Base-by-base conservation (phyloP, 2,113 vertebrate species). In the Eptesicus fuscus region DNA sequence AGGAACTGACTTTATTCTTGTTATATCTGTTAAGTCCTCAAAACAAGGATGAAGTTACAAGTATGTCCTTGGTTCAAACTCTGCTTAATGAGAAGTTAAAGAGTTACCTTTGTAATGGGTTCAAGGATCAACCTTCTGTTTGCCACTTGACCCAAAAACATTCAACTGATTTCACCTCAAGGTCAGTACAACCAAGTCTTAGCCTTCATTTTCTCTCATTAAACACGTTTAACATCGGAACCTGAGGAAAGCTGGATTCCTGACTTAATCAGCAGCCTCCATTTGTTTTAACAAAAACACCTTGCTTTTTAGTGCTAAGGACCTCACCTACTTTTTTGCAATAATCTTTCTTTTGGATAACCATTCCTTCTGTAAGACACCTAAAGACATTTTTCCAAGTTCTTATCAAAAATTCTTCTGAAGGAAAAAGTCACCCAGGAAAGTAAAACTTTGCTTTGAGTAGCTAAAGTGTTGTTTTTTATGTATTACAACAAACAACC, bases 401-500 rank as follows among this genome's bases (percentile, higher is more conserved):
- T 94, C 83, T 96, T 79, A 86, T 44, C 61, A 80, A 82, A 96
- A 92, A 86, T n/a, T 83, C 44, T 96, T 61, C 83, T 92, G 56
- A 59, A 90, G 59, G 87, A 76, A 76, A 79, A 95, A 90, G 49
- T 90, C 37, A 93, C 47, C 69, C 70, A 88, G 69, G 90, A 94
- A 96, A 97, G 96, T 96, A 98, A 98, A 97, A 82, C 59, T 79
- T 94, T 97, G 71, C 93, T 86, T 94, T 91, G 97, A 95, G 95
- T 89, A 94, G 92, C 96, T 73, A 95, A 97, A 97, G 96, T 95
- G 80, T 65, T 97, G 95, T 97, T 98, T 97, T 97, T 97, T 97
- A 97, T 90, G 78, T 95, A 93, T 95, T 82, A 96, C 69, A 93
- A 94, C n/a, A 97, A 96, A 70, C 90, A 93, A 59, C 90, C 83